These are phyloP conservation scores for Pollenia labialis DNA, from an alignment of 2,888 invertebrate species.

Conservation along the genomic window DNA sequence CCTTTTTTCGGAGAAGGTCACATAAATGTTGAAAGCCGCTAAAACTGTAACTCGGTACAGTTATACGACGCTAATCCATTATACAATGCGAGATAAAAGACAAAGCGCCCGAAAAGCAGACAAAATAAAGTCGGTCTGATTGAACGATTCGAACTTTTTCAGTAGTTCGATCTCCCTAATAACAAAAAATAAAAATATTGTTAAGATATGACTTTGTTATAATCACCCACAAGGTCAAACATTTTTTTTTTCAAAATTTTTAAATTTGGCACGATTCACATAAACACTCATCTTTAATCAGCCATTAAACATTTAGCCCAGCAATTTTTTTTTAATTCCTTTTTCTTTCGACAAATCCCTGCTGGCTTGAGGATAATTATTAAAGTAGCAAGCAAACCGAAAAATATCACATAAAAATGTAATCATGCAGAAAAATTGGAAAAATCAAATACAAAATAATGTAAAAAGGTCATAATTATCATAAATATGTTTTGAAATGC, in stretches of 20 bases:
- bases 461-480: background rate
- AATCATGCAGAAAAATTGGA: conserved; percentile 32
- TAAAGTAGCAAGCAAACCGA: conserved; percentile 22
- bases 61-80: too few relatives aligned
- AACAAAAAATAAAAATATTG: too few relatives aligned
- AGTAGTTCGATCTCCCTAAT: too few relatives aligned
- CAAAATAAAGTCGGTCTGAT: too few relatives aligned
- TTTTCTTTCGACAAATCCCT: background rate
- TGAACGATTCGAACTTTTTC: too few relatives aligned
- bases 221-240: background rate
- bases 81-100: too few relatives aligned
- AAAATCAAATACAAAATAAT: background rate
- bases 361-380: conserved; percentile 33
- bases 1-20: too few relatives aligned
- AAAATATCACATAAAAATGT: background rate
- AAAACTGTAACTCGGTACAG: too few relatives aligned
- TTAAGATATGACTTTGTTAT: too few relatives aligned
- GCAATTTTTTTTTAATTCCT: background rate
- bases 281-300: conserved; percentile 36
- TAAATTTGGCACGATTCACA: conserved; percentile 1
- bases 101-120: too few relatives aligned
- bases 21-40: too few relatives aligned
- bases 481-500: background rate
- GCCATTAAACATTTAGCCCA: conserved; percentile 25
- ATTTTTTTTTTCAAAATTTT: background rate